A percentile compares a stretch with the other conserved stretches of the same genome.
phyloP scores from a whole-genome alignment of 2,888 invertebrate genomes.

The Tubiluchus corallicola region DNA sequence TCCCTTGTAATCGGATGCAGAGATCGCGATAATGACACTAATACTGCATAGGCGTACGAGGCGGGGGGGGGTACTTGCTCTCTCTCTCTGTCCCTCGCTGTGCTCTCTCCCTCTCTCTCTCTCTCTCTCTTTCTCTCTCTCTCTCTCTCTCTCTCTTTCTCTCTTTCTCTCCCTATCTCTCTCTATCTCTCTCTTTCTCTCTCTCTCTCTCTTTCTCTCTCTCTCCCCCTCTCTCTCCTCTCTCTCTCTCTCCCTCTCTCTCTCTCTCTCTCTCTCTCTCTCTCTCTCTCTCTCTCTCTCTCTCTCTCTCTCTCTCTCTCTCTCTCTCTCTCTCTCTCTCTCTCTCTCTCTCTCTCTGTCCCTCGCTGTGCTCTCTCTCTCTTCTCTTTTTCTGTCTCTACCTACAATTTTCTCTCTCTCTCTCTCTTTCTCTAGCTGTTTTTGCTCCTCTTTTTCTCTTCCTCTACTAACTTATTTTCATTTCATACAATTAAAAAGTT shows the following conservation, averaged over 20 bases:
- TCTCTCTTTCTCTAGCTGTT: too few species aligned
- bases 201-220: not conserved
- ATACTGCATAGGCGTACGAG: too few species aligned
- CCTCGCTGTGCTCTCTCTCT: not conserved
- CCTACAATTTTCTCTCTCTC: too few species aligned
- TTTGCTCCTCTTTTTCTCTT: not conserved
- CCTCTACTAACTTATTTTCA: not conserved
- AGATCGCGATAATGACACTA: too few species aligned
- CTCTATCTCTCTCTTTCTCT: not conserved
- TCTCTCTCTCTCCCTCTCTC: not conserved
- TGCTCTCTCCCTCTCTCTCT: not conserved
- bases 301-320: not conserved
- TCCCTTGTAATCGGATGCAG: too few species aligned
- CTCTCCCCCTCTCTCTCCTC: constrained; percentile 1
- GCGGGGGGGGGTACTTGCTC: too few species aligned
- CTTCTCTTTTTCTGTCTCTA: too few species aligned
- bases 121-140: not conserved
- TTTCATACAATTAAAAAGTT: too few species aligned
- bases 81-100: too few species aligned
- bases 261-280: not conserved
- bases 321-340: not conserved
- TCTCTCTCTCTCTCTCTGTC: not conserved
- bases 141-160: constrained; percentile 1
- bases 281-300: not conserved
- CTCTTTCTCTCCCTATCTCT: not conserved